Conservation (phyloP, 2,888 invertebrate genomes). For the Corbicula japonica region DNA sequence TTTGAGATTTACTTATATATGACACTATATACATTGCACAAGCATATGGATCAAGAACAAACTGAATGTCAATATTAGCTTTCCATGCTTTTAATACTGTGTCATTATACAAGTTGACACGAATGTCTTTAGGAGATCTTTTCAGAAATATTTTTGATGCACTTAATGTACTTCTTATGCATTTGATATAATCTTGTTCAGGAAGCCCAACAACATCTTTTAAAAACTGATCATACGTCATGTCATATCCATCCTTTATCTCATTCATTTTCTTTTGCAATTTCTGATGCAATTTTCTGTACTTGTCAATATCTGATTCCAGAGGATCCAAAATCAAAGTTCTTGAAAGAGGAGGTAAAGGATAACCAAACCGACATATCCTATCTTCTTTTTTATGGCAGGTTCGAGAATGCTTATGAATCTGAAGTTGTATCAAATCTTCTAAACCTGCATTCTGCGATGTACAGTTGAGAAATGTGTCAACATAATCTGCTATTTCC, state of each 20-base stretch:
- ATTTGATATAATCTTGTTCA: conserved; percentile 43
- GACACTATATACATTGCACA: no score
- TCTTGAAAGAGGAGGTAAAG: conserved; percentile 43
- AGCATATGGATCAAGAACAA: no score
- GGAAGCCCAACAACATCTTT: conserved; percentile 27
- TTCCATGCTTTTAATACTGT: conserved; percentile 36
- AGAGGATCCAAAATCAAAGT: conserved; percentile 55
- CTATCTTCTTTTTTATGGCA: conserved; percentile 39
- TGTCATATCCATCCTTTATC: conserved; percentile 23
- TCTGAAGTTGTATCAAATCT: conserved; percentile 28
- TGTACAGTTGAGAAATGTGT: conserved; percentile 14
- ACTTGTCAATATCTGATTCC: conserved; percentile 25
- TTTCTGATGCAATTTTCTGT: conserved; percentile 9
- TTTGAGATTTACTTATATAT: no score
- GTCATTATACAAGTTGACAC: conserved; percentile 55
- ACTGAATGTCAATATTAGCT: no score
- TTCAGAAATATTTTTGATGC: conserved; percentile 58
- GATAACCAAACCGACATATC: conserved; percentile 53
- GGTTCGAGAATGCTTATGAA: conserved; percentile 31
- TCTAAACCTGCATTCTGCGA: conserved; percentile 11
- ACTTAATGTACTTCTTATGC: conserved; percentile 40
- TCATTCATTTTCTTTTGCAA: conserved; percentile 15
- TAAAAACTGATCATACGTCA: conserved; percentile 39
- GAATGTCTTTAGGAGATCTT: conserved; percentile 37
- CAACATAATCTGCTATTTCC: conserved; percentile 38